Evolutionary conservation across 2,797 vertebrate species (phyloP).

Genomic region (Propithecus perrieri): DNA sequence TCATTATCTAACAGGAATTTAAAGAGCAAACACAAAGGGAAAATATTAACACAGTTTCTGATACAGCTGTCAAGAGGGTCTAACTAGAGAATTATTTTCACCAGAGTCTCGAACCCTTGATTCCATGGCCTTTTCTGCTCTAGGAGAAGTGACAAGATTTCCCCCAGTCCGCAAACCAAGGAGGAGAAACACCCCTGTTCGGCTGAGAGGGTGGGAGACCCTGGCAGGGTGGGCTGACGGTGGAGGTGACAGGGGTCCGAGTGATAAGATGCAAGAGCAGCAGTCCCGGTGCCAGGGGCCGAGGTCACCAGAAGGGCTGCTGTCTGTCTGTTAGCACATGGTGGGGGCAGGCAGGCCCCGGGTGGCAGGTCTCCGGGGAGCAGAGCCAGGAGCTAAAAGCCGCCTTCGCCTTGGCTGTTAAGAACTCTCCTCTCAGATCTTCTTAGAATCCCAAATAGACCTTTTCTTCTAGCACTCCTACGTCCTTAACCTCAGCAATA

Average conservation of each 20-base stretch:
- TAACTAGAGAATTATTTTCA: neutral
- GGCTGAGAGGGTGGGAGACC: no score
- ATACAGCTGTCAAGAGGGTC: neutral
- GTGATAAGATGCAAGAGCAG: neutral
- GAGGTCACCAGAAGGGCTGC: neutral
- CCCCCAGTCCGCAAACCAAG: neutral
- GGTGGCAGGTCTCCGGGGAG: neutral
- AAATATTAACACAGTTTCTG: neutral
- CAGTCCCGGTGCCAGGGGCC: neutral
- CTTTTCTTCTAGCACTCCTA: neutral
- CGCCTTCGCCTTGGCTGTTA: neutral
- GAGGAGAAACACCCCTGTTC: neutral
- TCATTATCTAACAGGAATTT: neutral
- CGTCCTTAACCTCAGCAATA: neutral
- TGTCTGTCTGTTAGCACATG: neutral
- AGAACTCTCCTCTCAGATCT: neutral
- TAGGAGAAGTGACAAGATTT: neutral
- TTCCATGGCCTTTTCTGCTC: neutral
- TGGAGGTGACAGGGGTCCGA: no score
- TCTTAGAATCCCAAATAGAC: neutral
- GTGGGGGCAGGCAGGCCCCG: accelerated
- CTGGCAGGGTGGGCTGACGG: neutral
- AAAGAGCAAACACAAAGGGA: neutral
- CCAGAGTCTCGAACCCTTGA: no score
- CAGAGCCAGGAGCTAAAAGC: neutral